Conservation (phyloP, 2,888 invertebrate species). For the Fragum whitleyi region DNA sequence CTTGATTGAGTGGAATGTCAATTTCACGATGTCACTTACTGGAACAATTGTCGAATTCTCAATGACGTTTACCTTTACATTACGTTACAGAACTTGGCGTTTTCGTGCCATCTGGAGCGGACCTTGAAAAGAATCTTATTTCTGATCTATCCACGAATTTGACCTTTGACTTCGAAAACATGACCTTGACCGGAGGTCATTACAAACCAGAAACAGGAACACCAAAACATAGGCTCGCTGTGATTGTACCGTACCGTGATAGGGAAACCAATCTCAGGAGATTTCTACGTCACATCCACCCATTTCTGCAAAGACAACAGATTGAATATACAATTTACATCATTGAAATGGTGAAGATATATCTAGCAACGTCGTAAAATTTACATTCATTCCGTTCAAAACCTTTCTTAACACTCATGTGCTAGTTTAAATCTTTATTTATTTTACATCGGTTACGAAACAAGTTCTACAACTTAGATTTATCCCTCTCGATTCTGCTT, state of each 20-base stretch:
- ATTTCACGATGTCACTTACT: no score
- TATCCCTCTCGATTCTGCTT: no score
- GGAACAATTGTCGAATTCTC: no score
- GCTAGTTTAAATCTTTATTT: no score
- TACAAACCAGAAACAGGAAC: background rate
- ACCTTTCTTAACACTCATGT: no score
- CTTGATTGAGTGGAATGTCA: no score
- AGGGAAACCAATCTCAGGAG: background rate
- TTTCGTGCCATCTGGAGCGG: background rate
- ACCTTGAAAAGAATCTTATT: constrained; percentile 5
- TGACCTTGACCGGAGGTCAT: constrained; percentile 12
- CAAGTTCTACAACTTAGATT: no score
- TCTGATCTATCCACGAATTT: background rate
- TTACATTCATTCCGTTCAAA: no score
- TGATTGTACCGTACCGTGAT: constrained; percentile 6
- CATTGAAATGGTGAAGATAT: constrained; percentile 7
- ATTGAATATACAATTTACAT: constrained; percentile 11
- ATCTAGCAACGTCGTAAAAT: no score
- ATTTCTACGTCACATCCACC: constrained; percentile 4
- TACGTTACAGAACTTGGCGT: background rate
- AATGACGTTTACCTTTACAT: no score
- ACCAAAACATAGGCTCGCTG: background rate
- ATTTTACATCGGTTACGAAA: no score
- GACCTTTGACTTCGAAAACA: constrained; percentile 2
- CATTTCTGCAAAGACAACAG: constrained; percentile 7